phyloP scores from a whole-genome alignment of 2,797 vertebrate species.

The Neoniphon sammara region DNA sequence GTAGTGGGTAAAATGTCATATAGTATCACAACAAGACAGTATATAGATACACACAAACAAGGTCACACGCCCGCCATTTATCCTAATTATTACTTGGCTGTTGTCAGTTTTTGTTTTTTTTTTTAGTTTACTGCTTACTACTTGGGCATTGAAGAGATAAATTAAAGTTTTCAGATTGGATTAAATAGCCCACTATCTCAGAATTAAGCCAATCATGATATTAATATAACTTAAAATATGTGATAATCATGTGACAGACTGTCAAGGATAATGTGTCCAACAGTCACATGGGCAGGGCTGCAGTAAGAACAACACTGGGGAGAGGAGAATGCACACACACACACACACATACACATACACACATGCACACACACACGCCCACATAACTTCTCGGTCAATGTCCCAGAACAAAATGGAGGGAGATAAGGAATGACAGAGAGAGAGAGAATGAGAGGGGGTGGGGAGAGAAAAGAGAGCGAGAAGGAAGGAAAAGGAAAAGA shows the following conservation, averaged over 20 bases:
- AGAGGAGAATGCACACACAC: slow-evolving; percentile 28
- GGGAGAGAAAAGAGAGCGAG: not conserved
- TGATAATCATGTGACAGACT: not conserved
- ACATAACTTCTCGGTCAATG: slow-evolving; percentile 43
- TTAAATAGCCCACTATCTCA: not conserved
- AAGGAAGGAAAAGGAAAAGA: not conserved
- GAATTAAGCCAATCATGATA: not conserved
- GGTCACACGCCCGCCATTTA: not conserved
- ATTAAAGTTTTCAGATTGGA: no score
- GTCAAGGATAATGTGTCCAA: not conserved
- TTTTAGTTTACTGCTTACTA: not conserved
- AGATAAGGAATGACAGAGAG: slow-evolving; percentile 22
- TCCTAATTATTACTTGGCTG: not conserved
- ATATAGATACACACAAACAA: not conserved
- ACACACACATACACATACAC: not conserved
- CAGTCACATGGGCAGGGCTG: not conserved
- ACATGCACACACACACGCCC: slow-evolving; percentile 4
- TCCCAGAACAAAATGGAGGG: slow-evolving; percentile 64
- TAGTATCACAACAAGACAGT: not conserved
- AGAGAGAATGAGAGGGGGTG: not conserved
- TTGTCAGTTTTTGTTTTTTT: no score
- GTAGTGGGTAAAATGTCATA: not conserved
- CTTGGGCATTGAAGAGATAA: no score
- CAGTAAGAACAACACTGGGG: slow-evolving; percentile 20
- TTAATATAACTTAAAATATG: not conserved